Evolutionary conservation across 2,888 invertebrate species (phyloP), one percentile per base, ranked within the genome.

Genomic region (Gymnocheta viridis): DNA sequence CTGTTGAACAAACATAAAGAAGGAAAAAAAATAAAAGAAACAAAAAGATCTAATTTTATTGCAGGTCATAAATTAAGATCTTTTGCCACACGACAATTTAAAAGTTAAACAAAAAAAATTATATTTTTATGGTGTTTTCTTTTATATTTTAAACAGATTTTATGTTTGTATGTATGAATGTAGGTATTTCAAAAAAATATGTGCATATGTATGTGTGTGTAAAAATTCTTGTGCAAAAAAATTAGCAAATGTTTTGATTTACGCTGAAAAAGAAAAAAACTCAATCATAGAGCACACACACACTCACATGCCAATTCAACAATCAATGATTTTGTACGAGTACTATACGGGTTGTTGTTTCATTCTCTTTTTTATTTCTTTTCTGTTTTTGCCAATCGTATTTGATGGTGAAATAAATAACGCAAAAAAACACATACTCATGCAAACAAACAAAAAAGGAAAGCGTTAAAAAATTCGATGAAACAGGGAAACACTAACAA

Each of bases 341-440:
- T n/a, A n/a, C n/a, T n/a, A 24, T 32, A 62, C 29, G 51, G 73
- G 78, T 74, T 76, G 79, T 76, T 80, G n/a, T n/a, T 82, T 72
- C n/a, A 32, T 35, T 47, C 47, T 35, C 79, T 82, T 72, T 77
- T 70, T 78, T 74, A 78, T 82, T 82, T 79, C 79, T 76, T 82
- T 85, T 82, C 82, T 84, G 73, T 85, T 81, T 86, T 86, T 86
- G 82, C 85, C 81, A 85, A 85, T 82, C 64, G 82, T 82, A 77
- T 85, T 85, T 81, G 82, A 84, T 85, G 80, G 84, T 86, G 80
- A 84, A 85, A 86, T 87, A 72, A 69, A 35, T 73, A 35, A 82
- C 60, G 60, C 70, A 58, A 67, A 60, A 82, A 35, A 14, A 66
- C 9, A 32, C 19, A 47, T 2, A 27, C 32, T 51, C 22, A 69